Base-by-base conservation (phyloP, 2,113 vertebrate genomes). In the Eptesicus fuscus region DNA sequence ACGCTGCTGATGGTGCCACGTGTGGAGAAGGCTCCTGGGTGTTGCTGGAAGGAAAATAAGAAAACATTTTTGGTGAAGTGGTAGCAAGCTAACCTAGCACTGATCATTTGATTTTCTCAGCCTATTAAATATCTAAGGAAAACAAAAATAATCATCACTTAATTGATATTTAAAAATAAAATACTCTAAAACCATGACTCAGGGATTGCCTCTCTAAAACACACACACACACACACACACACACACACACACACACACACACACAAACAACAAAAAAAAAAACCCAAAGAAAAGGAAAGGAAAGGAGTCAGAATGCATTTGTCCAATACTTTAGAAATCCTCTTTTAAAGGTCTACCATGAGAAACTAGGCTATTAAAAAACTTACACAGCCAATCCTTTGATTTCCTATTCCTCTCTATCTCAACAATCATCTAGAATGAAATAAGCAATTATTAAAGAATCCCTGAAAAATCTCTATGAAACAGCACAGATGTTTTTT, bases 1-100 rank as follows among this genome's bases (percentile, higher is more conserved):
- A 95, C 49, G 98, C 87, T 32, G 97, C 97, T 0, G 97, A 67
- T 1, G 98, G 97, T 69, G 97, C 87, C 79, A 93, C 67, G 0
- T 98, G 96, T 65, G 98, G 97, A 65, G 97, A n/a, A 88, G 98
- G 89, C 71, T 99, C 99, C 93, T 80, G 89, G 16, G 95, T 84
- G 88, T 98, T 98, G 79, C 99, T 99, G 96, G 51, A 90, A 87
- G 96, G 84, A 96, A 97, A 0, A 30, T 61, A 74, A 92, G 90
- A 16, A 83, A 83, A 40, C 4, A 13, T 63, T 92, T 95, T 94
- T 96, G 90, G 90, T 94, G 65, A 93, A 44, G 32, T 13, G 35
- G 14, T 13, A 76, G 25, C 28, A 61, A 37, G 30, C 7, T 59
- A 63, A 63, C 30, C 65, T 22, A 51, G 17, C 35, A 87, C 74